These are phyloP conservation scores for Dioctria linearis DNA, from an alignment of 2,888 invertebrate genomes.

Conservation along the genomic window DNA sequence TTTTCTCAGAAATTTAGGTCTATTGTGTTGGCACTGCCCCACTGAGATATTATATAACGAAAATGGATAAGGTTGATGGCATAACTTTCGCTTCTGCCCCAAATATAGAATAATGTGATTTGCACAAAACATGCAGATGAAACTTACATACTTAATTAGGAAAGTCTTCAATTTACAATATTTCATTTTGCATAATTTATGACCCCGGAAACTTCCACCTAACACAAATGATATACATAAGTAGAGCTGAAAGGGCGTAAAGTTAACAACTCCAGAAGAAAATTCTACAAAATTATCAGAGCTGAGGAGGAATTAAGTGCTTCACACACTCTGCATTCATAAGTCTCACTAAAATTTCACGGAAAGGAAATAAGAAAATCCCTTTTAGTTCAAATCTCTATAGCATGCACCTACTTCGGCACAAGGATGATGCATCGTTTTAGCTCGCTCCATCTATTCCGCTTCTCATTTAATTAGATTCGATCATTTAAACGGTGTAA, in stretches of 20 bases:
- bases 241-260: no score
- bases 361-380: neutral
- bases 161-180: neutral
- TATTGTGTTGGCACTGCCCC: no score
- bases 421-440: neutral
- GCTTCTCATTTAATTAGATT: slow-evolving; percentile 10
- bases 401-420: neutral
- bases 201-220: neutral
- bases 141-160: no score
- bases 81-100: no score
- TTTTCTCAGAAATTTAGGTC: no score
- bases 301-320: neutral
- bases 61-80: no score
- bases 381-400: neutral
- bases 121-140: no score
- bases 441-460: neutral
- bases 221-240: neutral
- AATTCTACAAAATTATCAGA: neutral
- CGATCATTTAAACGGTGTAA: slow-evolving; percentile 24
- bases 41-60: no score
- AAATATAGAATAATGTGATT: no score
- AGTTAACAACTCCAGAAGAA: neutral
- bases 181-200: slow-evolving; percentile 5
- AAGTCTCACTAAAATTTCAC: neutral
- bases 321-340: neutral